Base-by-base conservation (phyloP, 2,797 vertebrate genomes). In the Arctocebus calabarensis region DNA sequence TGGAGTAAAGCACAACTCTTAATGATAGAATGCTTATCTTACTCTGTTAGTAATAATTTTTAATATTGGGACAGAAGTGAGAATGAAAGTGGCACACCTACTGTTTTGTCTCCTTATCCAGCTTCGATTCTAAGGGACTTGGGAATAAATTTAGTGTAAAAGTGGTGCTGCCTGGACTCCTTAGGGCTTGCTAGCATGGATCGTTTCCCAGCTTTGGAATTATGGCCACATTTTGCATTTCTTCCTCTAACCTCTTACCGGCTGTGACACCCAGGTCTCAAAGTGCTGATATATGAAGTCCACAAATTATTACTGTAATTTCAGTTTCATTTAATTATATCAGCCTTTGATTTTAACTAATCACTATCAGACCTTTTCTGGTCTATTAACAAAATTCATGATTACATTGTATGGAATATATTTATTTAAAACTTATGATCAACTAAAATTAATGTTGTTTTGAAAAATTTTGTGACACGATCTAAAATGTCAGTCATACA, bases 311-410 rank as follows among this genome's bases (percentile, higher is more conserved):
- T 55, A 13, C 52, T 55, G 3, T 79, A 71, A 66, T 71, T 71
- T 95, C 71, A 88, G 0, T 81, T 73, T 90, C 66, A 74, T 40
- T 23, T 92, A 71, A 61, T 91, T 79, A n/a, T 22, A 23, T 84
- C 84, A 79, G 1, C 77, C 48, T 97, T 95, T 66, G 48, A 74
- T 93, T 95, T 96, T 94, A 87, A 88, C 27, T 73, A 77, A 93
- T 95, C 82, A 82, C 68, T 88, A 29, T 22, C 52, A 88, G 32
- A 59, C 23, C 68, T 92, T 75, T 93, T 90, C 73, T 90, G 74
- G 68, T 85, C 27, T 19, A 19, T 52, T 75, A 94, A 61, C 43
- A 83, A 87, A n/a, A 29, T 78, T 1, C 25, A 40, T 23, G 37
- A 75, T 73, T 91, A 25, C 62, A 62, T 52, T 77, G 74, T 88